Evolutionary conservation across 1,140 invertebrate genomes (phyloP), one percentile per base, ranked within the genome.

Genomic region (Meteorus sp.): DNA sequence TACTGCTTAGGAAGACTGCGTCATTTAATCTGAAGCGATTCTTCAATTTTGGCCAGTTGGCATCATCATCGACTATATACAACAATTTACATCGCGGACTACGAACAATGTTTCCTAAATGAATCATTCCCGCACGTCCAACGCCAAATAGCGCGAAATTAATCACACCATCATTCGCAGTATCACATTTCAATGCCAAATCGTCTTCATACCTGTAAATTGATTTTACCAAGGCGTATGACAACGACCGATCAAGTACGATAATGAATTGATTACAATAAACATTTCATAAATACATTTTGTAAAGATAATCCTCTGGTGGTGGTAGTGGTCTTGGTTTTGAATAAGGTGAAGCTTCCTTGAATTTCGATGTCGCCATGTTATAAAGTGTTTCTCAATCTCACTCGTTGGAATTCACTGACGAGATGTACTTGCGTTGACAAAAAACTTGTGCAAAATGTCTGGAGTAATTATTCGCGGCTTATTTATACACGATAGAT

Each of bases 71-170:
- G 1, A 89, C 79, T 6, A 88, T 74, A 63, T 88, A 89, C 1
- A 84, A 62, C 1, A 89, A 62, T 20, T 81, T 75, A 0, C 82
- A 71, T n/a, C 85, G 78, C 4, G 78, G 76, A 65, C 82, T 87
- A 3, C 62, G 62, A 6, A 84, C 59, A 15, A 88, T 71, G 44
- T 82, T 85, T 15, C 73, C 67, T 31, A 88, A 69, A 67, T 89
- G 87, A 57, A 88, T 85, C n/a, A 83, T 76, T 0, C 82, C 82
- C 23, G 84, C 84, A 8, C 85, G 79, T 0, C 86, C 86, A 0
- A 84, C 64, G 4, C 86, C 86, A 66, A 87, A 86, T 1, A 87
- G 65, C 0, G 86, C 85, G 0, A 83, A 59, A 39, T 61, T 70
- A 0, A 72, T 2, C 17, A 59, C 25, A 7, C 57, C 48, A 7